A percentile compares a stretch with the other conserved stretches of the same genome.
phyloP scores from a whole-genome alignment of 2,113 vertebrate genomes.

The Platycercus adscitus region DNA sequence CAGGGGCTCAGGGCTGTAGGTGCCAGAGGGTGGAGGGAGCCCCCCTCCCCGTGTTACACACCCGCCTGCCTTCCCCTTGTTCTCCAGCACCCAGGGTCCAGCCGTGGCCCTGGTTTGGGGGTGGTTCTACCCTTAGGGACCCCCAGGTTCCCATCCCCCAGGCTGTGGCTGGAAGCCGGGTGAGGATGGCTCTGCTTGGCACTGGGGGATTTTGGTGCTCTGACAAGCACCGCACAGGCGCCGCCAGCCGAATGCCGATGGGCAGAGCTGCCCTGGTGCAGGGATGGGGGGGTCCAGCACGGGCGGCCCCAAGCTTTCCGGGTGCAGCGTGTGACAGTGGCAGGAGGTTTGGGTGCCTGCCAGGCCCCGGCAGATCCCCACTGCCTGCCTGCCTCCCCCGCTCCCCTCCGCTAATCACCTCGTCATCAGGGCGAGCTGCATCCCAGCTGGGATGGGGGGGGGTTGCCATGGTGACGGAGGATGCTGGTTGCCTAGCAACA shows the following conservation, averaged over 20 bases:
- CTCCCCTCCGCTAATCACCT: conserved; percentile 66
- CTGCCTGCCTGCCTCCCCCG: conserved; percentile 56
- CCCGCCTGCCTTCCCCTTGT: neutral
- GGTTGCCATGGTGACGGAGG: conserved; percentile 72
- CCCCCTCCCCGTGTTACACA: neutral
- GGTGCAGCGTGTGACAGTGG: conserved; percentile 16
- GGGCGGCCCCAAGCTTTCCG: neutral
- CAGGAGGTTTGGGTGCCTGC: conserved; percentile 46
- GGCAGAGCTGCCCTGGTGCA: neutral
- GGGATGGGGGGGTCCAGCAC: neutral
- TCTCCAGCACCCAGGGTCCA: neutral
- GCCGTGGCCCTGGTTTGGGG: neutral
- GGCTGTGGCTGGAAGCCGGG: neutral
- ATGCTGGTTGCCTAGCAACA: conserved; percentile 74
- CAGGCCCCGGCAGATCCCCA: conserved; percentile 15
- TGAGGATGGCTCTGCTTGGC: neutral
- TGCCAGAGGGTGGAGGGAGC: neutral
- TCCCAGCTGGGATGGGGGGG: conserved; percentile 65
- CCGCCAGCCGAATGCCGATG: neutral
- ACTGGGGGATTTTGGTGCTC: neutral
- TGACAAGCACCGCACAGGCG: neutral
- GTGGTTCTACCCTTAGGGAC: neutral
- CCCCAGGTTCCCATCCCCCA: neutral
- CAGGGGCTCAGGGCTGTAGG: neutral
- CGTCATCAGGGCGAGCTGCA: conserved; percentile 46